A percentile compares a stretch with the other conserved stretches of the same genome.
Conservation (phyloP, 2,113 vertebrate genomes). For the Sarotherodon lohbergeri region DNA sequence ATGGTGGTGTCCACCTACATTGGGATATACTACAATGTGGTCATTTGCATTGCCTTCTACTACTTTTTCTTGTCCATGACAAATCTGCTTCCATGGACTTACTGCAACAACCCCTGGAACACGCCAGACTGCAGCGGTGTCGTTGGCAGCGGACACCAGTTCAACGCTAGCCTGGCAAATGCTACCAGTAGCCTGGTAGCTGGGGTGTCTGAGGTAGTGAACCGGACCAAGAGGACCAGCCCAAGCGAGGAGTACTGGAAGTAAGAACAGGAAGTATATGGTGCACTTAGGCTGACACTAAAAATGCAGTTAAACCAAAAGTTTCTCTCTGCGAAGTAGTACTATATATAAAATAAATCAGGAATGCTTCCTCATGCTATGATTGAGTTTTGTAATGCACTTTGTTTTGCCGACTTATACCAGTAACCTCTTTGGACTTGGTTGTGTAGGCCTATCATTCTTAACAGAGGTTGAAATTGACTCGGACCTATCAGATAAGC, state of each 20-base stretch:
- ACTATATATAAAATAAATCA: background rate
- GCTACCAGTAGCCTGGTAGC: constrained; percentile 55
- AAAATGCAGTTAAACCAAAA: background rate
- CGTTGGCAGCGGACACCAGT: constrained; percentile 49
- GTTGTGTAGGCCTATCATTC: background rate
- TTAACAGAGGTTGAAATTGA: background rate
- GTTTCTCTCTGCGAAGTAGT: background rate
- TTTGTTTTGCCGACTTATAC: background rate
- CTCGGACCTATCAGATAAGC: constrained; percentile 10
- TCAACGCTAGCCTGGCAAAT: constrained; percentile 67
- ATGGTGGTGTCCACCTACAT: constrained; percentile 99
- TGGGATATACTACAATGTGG: constrained; percentile 99
- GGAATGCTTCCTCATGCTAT: background rate
- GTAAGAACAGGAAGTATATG: constrained; percentile 59
- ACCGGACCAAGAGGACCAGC: constrained; percentile 89
- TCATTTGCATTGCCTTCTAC: constrained; percentile 98
- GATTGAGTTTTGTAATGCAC: background rate
- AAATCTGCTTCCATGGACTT: constrained; percentile 91
- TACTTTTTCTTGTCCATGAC: constrained; percentile 99
- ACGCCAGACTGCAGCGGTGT: constrained; percentile 83
- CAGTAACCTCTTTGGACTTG: background rate
- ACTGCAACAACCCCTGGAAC: constrained; percentile 96
- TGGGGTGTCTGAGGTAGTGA: constrained; percentile 76
- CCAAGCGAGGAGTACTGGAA: constrained; percentile 99
- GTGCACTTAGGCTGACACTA: background rate